These are phyloP conservation scores for Melanotaenia trifasciata DNA, from an alignment of 2,797 vertebrate species.

Conservation along the genomic window DNA sequence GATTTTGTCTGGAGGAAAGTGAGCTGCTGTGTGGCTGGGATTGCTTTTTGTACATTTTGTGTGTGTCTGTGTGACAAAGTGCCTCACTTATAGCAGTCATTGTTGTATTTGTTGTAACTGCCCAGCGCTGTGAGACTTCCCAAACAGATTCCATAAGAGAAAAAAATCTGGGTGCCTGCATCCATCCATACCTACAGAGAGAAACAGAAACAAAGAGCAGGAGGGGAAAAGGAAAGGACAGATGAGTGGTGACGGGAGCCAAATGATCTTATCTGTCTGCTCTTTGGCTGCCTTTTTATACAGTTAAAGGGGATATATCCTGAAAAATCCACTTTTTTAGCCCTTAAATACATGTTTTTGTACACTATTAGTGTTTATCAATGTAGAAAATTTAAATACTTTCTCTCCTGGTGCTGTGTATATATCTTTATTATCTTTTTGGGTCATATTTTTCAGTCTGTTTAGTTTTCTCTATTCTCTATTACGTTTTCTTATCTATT, in stretches of 20 bases:
- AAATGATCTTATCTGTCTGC: background rate
- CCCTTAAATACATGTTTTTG: too few relatives aligned
- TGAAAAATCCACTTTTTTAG: too few relatives aligned
- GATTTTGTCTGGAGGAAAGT: constrained; percentile 17
- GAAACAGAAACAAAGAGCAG: constrained; percentile 4
- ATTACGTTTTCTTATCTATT: too few relatives aligned
- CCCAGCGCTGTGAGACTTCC: constrained; percentile 92
- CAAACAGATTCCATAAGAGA: constrained; percentile 92
- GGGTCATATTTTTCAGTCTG: too few relatives aligned
- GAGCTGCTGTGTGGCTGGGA: background rate
- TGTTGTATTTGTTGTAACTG: constrained; percentile 95
- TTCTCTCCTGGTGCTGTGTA: too few relatives aligned
- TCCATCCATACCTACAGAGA: constrained; percentile 92
- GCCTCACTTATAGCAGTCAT: constrained; percentile 92
- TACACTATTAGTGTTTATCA: too few relatives aligned
- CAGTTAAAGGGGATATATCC: background rate
- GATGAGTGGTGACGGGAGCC: background rate
- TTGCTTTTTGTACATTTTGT: constrained; percentile 10
- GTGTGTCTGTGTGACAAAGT: constrained; percentile 24
- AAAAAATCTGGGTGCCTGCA: constrained; percentile 93
- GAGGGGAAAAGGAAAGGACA: background rate
- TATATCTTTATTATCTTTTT: too few relatives aligned
- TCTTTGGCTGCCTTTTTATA: background rate
- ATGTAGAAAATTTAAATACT: too few relatives aligned
- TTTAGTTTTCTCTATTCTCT: too few relatives aligned